Evolutionary conservation across 2,113 vertebrate genomes (phyloP).

Genomic region (Gorsachius goisagi): DNA sequence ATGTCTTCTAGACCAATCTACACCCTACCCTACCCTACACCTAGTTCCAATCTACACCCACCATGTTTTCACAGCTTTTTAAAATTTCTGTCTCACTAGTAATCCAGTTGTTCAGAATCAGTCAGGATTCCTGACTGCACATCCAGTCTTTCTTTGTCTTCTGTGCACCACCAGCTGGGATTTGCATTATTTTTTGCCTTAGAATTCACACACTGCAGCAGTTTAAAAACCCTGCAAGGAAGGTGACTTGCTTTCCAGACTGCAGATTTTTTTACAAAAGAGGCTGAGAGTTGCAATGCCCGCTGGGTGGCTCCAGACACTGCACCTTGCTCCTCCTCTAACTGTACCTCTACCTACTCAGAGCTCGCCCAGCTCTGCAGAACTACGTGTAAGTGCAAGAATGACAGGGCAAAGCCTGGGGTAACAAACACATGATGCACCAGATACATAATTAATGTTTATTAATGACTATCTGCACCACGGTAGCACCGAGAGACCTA

Average conservation of each 20-base stretch:
- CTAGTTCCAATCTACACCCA: neutral
- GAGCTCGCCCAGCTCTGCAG: neutral
- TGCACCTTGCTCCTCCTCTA: neutral
- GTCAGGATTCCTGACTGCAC: neutral
- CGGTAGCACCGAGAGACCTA: fast-evolving
- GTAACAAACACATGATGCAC: neutral
- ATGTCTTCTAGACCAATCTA: neutral
- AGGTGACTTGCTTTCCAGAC: neutral
- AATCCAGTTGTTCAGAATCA: neutral
- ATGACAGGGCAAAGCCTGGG: neutral
- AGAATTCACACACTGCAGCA: neutral
- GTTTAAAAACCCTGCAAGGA: neutral
- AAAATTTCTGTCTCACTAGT: neutral
- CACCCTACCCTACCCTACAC: too few relatives aligned
- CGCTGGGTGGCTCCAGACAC: conserved; percentile 40
- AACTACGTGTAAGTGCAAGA: neutral
- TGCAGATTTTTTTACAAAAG: neutral
- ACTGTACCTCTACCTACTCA: neutral
- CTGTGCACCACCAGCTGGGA: neutral
- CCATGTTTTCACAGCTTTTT: neutral
- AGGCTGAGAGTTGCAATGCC: neutral
- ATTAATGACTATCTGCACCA: neutral
- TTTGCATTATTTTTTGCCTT: neutral
- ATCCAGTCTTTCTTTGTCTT: neutral
- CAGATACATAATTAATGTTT: neutral